Evolutionary conservation across 2,797 vertebrate species (phyloP).

Genomic region (Lepilemur septentrionalis): DNA sequence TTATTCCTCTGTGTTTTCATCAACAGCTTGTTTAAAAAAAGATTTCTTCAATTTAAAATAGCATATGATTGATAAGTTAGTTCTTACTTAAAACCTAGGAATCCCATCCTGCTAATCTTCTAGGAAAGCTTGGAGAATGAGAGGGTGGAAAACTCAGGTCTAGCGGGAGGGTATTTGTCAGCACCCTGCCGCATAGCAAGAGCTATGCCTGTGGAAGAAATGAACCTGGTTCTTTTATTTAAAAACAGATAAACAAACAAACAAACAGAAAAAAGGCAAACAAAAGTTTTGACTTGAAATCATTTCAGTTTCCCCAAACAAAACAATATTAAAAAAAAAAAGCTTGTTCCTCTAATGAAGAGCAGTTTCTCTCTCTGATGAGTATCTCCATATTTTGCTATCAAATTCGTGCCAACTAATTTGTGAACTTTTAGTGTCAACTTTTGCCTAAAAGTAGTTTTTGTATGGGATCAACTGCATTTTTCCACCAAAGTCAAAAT

Average conservation of each 20-base stretch:
- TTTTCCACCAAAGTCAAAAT: not conserved
- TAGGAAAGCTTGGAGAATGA: not conserved
- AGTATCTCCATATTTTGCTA: not conserved
- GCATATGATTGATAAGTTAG: not conserved
- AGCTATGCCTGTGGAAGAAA: not conserved
- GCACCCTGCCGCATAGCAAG: not conserved
- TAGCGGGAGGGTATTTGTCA: rapidly evolving
- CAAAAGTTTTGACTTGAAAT: not conserved
- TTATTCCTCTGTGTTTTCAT: slow-evolving; percentile 43
- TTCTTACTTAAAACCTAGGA: not conserved
- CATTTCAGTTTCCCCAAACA: not conserved
- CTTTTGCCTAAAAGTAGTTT: not conserved
- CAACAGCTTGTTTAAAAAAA: slow-evolving; percentile 58
- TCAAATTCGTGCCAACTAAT: not conserved
- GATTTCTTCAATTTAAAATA: slow-evolving; percentile 59
- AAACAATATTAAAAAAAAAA: not conserved
- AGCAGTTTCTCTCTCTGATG: not conserved
- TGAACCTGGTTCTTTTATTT: not conserved
- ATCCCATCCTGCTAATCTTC: not conserved
- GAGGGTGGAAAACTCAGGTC: not conserved
- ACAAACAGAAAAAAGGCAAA: not conserved
- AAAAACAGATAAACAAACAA: not conserved
- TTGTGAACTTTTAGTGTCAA: not conserved
- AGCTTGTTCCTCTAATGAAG: not conserved
- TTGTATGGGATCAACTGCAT: not conserved